Percentiles rank a stretch among this genome's conserved stretches.
Evolutionary conservation across 2,797 vertebrate genomes (phyloP).

Genomic region (Pipistrellus pygmaeus): DNA sequence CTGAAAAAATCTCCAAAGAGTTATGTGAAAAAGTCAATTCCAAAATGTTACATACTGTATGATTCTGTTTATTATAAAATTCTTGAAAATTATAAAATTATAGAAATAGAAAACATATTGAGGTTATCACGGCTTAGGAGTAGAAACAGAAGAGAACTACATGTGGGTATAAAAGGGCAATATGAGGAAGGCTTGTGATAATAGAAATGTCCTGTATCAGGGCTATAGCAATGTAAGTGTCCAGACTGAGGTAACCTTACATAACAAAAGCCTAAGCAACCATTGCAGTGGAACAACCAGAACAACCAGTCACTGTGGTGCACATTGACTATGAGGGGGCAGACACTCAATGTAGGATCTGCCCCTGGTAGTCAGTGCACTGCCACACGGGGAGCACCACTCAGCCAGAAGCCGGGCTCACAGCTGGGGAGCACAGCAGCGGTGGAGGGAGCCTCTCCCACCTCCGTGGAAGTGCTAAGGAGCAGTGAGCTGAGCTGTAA

Average conservation of each 20-base stretch:
- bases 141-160: neutral
- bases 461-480: too few species aligned
- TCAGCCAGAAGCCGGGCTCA: too few species aligned
- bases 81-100: slow-evolving; percentile 23
- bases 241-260: neutral
- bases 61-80: neutral
- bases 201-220: slow-evolving; percentile 5
- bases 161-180: neutral
- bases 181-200: neutral
- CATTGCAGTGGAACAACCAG: too few species aligned
- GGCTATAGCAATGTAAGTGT: neutral
- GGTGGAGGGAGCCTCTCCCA: too few species aligned
- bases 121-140: neutral
- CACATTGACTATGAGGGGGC: too few species aligned
- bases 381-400: too few species aligned
- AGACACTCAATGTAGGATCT: too few species aligned
- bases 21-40: neutral
- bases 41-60: neutral
- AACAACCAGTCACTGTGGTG: too few species aligned
- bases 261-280: too few species aligned
- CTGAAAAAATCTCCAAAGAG: neutral
- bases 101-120: slow-evolving; percentile 4
- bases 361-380: too few species aligned
- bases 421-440: too few species aligned
- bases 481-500: too few species aligned